Evolutionary conservation across 2,888 invertebrate genomes (phyloP).

Genomic region (Galerucella calmariensis): DNA sequence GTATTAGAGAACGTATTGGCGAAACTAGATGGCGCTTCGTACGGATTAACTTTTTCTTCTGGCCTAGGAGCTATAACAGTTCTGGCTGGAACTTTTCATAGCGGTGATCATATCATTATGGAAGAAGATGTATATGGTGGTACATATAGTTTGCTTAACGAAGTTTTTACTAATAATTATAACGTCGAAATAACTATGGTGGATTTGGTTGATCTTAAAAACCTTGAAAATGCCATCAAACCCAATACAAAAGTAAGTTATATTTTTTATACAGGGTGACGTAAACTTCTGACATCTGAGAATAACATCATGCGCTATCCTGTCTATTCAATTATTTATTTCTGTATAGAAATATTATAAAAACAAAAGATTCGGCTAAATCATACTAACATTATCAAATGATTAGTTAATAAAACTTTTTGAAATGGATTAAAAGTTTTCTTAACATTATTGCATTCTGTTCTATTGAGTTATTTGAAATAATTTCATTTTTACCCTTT

Average conservation of each 20-base stretch:
- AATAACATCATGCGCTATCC: too few relatives aligned
- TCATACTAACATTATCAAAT: too few relatives aligned
- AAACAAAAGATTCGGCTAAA: too few relatives aligned
- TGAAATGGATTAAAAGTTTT: too few relatives aligned
- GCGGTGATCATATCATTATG: constrained; percentile 91
- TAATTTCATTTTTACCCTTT: not conserved
- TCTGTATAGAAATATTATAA: too few relatives aligned
- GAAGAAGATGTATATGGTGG: constrained; percentile 97
- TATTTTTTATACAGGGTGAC: not conserved
- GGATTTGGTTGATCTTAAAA: constrained; percentile 77
- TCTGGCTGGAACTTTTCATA: constrained; percentile 75
- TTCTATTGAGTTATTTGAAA: too few relatives aligned
- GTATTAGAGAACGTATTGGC: constrained; percentile 91
- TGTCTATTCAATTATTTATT: too few relatives aligned
- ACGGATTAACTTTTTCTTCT: constrained; percentile 86
- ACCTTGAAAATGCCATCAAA: constrained; percentile 76
- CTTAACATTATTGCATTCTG: too few relatives aligned
- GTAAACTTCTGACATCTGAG: too few relatives aligned
- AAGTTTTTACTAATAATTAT: constrained; percentile 69
- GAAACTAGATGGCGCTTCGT: constrained; percentile 87
- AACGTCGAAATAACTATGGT: constrained; percentile 82
- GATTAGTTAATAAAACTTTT: too few relatives aligned
- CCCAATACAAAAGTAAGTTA: constrained; percentile 86
- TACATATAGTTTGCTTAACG: constrained; percentile 78
- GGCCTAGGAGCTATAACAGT: constrained; percentile 89